phyloP scores from a whole-genome alignment of 2,888 invertebrate genomes.

The Andrena minutula region DNA sequence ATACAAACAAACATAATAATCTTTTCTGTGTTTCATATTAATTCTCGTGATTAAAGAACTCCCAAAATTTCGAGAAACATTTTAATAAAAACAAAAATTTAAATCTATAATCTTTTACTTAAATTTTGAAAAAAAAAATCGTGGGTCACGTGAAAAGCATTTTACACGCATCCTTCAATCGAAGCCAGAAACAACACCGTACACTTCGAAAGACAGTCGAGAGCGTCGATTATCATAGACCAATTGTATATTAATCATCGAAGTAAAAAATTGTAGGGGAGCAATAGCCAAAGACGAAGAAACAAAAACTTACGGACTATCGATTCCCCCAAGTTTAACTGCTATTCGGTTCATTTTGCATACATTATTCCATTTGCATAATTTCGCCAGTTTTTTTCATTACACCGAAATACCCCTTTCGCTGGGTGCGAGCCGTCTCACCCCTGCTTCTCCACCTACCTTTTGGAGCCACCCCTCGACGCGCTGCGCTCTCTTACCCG shows the following conservation, averaged over 20 bases:
- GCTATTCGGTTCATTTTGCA: slow-evolving; percentile 69
- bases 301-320: slow-evolving; percentile 63
- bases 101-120: too few species aligned
- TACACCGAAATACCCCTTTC: slow-evolving; percentile 67
- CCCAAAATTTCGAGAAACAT: too few species aligned
- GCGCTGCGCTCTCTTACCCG: slow-evolving; percentile 21
- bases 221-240: slow-evolving; percentile 15
- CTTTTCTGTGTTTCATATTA: too few species aligned
- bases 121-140: too few species aligned
- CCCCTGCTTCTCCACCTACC: slow-evolving; percentile 30
- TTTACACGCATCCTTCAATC: neutral
- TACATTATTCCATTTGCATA: slow-evolving; percentile 80
- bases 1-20: too few species aligned
- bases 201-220: neutral
- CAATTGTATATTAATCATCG: slow-evolving; percentile 21
- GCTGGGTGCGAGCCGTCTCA: slow-evolving; percentile 37
- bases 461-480: neutral
- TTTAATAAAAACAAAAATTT: too few species aligned
- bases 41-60: too few species aligned
- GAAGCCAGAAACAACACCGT: neutral
- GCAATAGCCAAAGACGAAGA: slow-evolving; percentile 42
- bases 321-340: slow-evolving; percentile 68
- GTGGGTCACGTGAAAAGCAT: neutral
- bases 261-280: too few species aligned
- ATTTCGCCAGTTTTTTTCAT: slow-evolving; percentile 79